Evolutionary conservation across 2,113 vertebrate genomes (phyloP), one percentile per base, ranked within the genome.

Genomic region (Dermatemys mawii): DNA sequence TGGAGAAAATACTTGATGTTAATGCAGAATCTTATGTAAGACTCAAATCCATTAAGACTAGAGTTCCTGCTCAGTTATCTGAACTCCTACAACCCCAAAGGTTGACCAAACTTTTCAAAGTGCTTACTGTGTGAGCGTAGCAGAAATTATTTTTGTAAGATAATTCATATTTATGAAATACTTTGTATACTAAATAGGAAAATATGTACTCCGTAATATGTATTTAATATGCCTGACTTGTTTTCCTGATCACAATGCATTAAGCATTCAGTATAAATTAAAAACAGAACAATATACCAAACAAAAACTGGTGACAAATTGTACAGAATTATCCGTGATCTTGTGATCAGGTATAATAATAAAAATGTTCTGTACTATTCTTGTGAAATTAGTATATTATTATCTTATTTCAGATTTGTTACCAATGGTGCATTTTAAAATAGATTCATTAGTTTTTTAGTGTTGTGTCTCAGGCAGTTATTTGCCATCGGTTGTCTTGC

Each of bases 81-180:
- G 97, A 98, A 98, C 94, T 96, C 93, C 96, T 97, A 93, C 98
- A 98, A 98, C 98, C 98, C 96, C 94, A 97, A 95, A 97, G 98
- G 98, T 98, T 98, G 98, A 98, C 98, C 98, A 97, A 97, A 98
- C 98, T 98, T 98, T 98, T 98, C 98, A 97, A 98, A 98, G 98
- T 99, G 99, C 99, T 99, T 99, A 99, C 99, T 98, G 97, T 99
- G 99, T 99, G 99, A 99, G 99, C 99, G 99, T 99, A 98, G 98
- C 98, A 98, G 98, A 98, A 99, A 99, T 99, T 99, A 99, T 99
- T 98, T 99, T 99, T 99, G 98, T 99, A 99, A 99, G 98, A 99
- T 99, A 99, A 99, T 99, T 99, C 99, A 99, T 99, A 99, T 99
- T 98, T 99, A 99, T 99, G 99, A 99, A 99, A 98, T 99, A 99